Conservation (phyloP, 2,888 invertebrate species). For the Athalia cordata region DNA sequence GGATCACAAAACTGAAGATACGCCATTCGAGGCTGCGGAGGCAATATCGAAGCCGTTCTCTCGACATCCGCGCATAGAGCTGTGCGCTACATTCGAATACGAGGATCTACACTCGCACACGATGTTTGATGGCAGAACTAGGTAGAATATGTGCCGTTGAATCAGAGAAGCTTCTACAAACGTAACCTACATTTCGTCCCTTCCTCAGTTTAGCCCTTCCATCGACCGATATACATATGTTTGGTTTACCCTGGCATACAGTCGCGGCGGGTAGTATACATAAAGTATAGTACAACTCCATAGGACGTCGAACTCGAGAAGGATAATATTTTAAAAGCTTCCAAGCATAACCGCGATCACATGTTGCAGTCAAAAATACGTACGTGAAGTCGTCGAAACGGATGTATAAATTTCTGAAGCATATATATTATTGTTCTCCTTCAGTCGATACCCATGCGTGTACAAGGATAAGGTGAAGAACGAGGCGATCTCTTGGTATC, state of each 20-base stretch:
- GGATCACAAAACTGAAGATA: slow-evolving; percentile 43
- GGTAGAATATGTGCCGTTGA: slow-evolving; percentile 30
- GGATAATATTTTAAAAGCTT: neutral
- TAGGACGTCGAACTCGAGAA: neutral
- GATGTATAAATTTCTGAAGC: neutral
- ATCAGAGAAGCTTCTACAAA: slow-evolving; percentile 42
- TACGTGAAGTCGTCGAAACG: neutral
- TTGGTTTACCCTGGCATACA: slow-evolving; percentile 12
- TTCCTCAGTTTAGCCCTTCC: slow-evolving; percentile 12
- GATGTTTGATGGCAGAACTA: slow-evolving; percentile 1
- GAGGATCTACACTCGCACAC: slow-evolving; percentile 35
- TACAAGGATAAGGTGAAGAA: neutral
- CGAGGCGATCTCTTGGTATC: slow-evolving; percentile 1
- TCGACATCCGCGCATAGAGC: slow-evolving; percentile 24
- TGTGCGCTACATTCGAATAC: slow-evolving; percentile 27
- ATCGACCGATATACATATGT: slow-evolving; percentile 30
- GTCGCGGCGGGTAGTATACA: neutral
- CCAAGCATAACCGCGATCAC: neutral
- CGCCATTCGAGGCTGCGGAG: slow-evolving; percentile 20
- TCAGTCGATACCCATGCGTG: neutral
- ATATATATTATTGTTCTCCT: neutral
- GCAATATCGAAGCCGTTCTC: slow-evolving; percentile 41
- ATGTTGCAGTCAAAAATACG: neutral
- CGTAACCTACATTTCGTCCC: slow-evolving; percentile 37
- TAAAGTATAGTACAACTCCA: no score